A percentile compares a stretch with the other conserved stretches of the same genome.
Conservation (phyloP, 1,140 invertebrate species). For the Littorina saxatilis region DNA sequence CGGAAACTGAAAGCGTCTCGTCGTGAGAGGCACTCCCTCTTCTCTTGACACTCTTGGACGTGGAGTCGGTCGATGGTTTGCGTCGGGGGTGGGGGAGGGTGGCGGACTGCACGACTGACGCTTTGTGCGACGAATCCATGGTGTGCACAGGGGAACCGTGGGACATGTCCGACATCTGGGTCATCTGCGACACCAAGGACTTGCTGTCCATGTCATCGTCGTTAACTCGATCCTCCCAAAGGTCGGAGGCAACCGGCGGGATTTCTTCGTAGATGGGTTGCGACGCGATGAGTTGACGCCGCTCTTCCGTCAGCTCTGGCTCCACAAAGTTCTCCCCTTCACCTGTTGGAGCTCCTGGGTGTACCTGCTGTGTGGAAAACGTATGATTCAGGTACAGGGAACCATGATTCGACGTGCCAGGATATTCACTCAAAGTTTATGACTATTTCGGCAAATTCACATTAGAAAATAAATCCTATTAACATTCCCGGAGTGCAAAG, state of each 20-base stretch:
- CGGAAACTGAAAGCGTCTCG: background rate
- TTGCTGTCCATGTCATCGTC: background rate
- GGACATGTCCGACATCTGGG: background rate
- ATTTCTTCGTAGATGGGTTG: constrained; percentile 73
- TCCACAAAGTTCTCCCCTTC: constrained; percentile 33
- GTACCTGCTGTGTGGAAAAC: too few species aligned
- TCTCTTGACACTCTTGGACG: background rate
- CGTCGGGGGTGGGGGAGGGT: constrained; percentile 21
- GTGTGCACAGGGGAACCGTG: background rate
- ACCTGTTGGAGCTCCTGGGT: too few species aligned
- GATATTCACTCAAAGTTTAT: too few species aligned
- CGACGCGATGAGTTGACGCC: constrained; percentile 58
- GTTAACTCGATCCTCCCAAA: background rate
- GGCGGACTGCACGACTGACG: background rate
- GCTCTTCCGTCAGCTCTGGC: constrained; percentile 52
- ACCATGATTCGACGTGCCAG: too few species aligned
- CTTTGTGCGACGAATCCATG: background rate
- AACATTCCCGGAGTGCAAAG: too few species aligned
- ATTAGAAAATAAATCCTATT: too few species aligned
- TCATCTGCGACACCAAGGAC: background rate
- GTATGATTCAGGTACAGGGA: too few species aligned
- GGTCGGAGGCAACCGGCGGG: constrained; percentile 22
- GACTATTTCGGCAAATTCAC: too few species aligned
- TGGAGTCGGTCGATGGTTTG: background rate
- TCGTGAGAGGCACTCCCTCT: background rate